A percentile compares a stretch with the other conserved stretches of the same genome.
Evolutionary conservation across 2,888 invertebrate species (phyloP).

Genomic region (Lasius platythorax): DNA sequence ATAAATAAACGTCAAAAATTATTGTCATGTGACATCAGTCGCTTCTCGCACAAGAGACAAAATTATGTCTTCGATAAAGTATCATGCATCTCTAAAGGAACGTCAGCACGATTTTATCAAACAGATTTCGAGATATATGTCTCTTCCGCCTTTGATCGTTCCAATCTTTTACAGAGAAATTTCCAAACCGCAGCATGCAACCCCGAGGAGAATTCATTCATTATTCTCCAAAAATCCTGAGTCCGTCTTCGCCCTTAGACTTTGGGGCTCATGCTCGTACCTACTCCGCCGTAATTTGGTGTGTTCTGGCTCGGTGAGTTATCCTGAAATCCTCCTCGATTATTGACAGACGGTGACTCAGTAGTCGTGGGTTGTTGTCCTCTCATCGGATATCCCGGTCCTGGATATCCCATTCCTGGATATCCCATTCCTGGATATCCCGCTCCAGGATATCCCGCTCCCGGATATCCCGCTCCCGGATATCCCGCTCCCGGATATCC

Average conservation of each 20-base stretch:
- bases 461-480: not conserved
- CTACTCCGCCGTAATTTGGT: conserved; percentile 36
- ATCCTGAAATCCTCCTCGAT: conserved; percentile 57
- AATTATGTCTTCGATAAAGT: not conserved
- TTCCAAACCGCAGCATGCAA: conserved; percentile 47
- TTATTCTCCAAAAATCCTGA: conserved; percentile 35
- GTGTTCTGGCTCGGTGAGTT: conserved; percentile 11
- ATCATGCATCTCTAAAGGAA: conserved; percentile 36
- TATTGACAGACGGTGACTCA: not conserved
- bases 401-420: not conserved
- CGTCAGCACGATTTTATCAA: not conserved
- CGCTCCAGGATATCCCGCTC: not conserved
- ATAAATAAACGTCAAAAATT: conserved; percentile 23
- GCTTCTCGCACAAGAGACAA: not conserved
- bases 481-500: not conserved
- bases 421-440: not conserved
- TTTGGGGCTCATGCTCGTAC: conserved; percentile 51
- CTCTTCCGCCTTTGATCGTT: conserved; percentile 8
- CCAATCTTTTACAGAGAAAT: conserved; percentile 27
- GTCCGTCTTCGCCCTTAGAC: conserved; percentile 32
- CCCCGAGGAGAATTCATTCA: conserved; percentile 33
- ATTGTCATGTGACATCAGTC: not conserved
- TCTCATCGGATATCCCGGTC: not conserved
- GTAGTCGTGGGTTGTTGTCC: conserved; percentile 1
- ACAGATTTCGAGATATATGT: conserved; percentile 11